Base-by-base conservation (phyloP, 2,797 vertebrate genomes). In the Neosilurus mollespiculum region DNA sequence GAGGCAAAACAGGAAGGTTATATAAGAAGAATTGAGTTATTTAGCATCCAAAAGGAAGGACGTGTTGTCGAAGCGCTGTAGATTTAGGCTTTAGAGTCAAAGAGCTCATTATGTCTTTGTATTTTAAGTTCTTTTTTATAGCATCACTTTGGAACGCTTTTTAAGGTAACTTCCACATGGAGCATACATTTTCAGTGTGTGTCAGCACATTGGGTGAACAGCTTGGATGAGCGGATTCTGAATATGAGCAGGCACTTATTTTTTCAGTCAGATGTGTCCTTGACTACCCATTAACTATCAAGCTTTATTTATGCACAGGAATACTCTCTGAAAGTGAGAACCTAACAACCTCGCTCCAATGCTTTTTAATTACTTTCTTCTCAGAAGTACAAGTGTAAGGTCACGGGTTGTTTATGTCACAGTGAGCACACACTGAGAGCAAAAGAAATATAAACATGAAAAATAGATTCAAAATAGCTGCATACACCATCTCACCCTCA, bases 1-100 rank as follows among this genome's bases (percentile, higher is more conserved):
- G 49, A 34, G 84, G 67, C 75, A 78, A 67, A 85, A 66, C n/a
- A 72, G 30, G n/a, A 72, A 49, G 51, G 61, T 78, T 85, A 82
- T 22, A 54, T 59, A 82, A 78, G 49, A 78, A 72, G 59, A 16
- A 34, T 54, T 59, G 12, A 49, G 64, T 22, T 58, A 62, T 14
- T 34, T 70, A 78, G 15, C 62, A 69, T 43, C 7, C 8, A 34
- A 69, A 69, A 58, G 14, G 20, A n/a, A 66, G 56, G 22, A 37
- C 34, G n/a, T 37, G 43, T 62, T 24, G 2, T 30, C 12, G 15
- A 51, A 62, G 59, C 20, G 11, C 22, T 20, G 22, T 24, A 20
- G 18, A 37, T 9, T 8, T 43, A 30, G 7, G 3, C 5, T 53
- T 37, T 43, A 67, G 3, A 10, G 24, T 54, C 11, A n/a, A 64